Base-by-base conservation (phyloP, 2,113 vertebrate species). In the Tylochromis polylepis region DNA sequence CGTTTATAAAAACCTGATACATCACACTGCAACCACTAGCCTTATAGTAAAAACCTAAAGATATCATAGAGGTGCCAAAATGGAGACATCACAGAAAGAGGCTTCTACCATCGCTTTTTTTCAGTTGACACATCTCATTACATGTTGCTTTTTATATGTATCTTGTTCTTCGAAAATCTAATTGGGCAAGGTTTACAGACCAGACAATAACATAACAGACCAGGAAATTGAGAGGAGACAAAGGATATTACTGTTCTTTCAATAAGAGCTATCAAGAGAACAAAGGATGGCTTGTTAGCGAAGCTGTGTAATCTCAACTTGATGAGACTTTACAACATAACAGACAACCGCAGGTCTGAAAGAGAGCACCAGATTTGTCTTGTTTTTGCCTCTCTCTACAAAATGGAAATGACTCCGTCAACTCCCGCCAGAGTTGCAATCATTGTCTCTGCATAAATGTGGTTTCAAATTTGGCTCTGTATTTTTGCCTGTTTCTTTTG, bases 201-300 rank as follows among this genome's bases (percentile, higher is more conserved):
- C 70, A 51, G 46, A 77, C 70, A 77, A 77, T 88, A 89, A 88
- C 75, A 84, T 55, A 87, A 75, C 20, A 89, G 75, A 89, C 58
- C 56, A 86, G 65, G 53, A 75, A 89, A 93, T 67, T 81, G 51
- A 89, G 82, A 82, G 84, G 27, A 89, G 70, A 85, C 82, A 75
- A 90, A 88, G 89, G 83, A 85, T 91, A 88, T 86, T 83, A 70
- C 56, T 65, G 22, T 67, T 46, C 55, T 56, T 53, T 86, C 49
- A 81, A 78, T 77, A 78, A 58, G 49, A 83, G 57, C 60, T 80
- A 86, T 67, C 65, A 67, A 81, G 31, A 70, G 49, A 84, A 78
- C 77, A 84, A 62, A 88, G 22, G 34, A 9, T 14, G 55, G 78
- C 65, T 81, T 81, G 62, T 82, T 83, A 87, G 24, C 11, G 27